phyloP scores from a whole-genome alignment of 2,113 vertebrate genomes.

The Nestor notabilis region DNA sequence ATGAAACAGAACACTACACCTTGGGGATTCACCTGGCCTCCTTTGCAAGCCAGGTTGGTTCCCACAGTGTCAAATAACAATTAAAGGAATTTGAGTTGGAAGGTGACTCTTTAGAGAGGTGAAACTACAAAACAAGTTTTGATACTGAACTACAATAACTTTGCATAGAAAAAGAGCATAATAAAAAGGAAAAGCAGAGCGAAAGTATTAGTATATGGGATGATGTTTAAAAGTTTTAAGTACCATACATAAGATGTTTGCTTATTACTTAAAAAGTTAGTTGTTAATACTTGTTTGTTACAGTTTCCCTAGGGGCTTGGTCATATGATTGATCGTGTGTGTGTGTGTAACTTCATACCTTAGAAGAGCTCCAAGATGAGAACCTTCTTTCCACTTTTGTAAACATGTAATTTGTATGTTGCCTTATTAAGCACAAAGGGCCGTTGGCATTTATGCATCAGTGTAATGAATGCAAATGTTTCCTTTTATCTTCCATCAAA shows the following conservation, averaged over 20 bases:
- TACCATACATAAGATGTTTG: neutral
- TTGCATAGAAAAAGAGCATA: neutral
- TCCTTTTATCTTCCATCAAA: neutral
- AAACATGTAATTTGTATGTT: neutral
- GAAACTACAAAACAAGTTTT: slow-evolving; percentile 56
- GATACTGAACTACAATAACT: neutral
- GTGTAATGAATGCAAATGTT: neutral
- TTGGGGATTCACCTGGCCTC: slow-evolving; percentile 78
- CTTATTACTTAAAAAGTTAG: neutral
- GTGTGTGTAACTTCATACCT: neutral
- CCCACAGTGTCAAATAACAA: slow-evolving; percentile 65
- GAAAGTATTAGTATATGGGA: neutral
- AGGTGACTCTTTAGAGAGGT: slow-evolving; percentile 72
- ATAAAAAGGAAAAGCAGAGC: neutral
- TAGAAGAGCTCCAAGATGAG: neutral
- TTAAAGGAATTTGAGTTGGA: slow-evolving; percentile 66
- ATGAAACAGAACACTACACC: slow-evolving; percentile 76
- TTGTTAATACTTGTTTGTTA: neutral
- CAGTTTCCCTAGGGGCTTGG: neutral
- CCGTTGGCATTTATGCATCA: neutral
- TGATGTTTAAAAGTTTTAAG: neutral
- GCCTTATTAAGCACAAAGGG: neutral
- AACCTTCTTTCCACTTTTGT: neutral
- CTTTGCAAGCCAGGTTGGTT: slow-evolving; percentile 69
- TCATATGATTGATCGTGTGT: neutral